Evolutionary conservation across 2,797 vertebrate species (phyloP).

Genomic region (Mus caroli): DNA sequence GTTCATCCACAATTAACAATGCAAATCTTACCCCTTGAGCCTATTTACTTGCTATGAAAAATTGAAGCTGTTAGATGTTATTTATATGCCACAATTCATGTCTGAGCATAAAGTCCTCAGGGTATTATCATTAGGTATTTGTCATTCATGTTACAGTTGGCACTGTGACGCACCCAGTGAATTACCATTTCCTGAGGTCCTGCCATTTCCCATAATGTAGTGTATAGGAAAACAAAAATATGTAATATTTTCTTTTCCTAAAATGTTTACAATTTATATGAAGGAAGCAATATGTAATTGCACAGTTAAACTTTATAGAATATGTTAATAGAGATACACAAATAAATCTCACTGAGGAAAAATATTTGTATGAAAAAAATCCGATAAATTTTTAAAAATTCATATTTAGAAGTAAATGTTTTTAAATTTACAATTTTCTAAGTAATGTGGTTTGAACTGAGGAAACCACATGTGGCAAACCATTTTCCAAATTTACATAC

Average conservation of each 20-base stretch:
- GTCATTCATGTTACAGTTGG: not conserved
- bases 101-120: not conserved
- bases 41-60: constrained; percentile 1
- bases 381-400: not conserved
- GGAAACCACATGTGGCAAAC: accelerated
- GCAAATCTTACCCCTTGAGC: not conserved
- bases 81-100: not conserved
- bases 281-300: not conserved
- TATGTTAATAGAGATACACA: not conserved
- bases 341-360: not conserved
- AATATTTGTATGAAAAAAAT: not conserved
- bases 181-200: not conserved
- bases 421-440: not conserved
- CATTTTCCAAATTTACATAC: not conserved
- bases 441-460: not conserved
- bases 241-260: not conserved
- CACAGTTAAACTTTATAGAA: not conserved
- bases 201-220: not conserved
- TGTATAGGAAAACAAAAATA: not conserved
- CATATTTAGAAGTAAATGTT: not conserved
- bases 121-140: not conserved
- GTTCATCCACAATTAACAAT: not conserved
- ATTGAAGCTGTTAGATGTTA: not conserved
- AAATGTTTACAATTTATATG: not conserved
- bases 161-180: not conserved